These are phyloP conservation scores for Struthidea cinerea DNA, from an alignment of 2,113 vertebrate species.

Conservation along the genomic window DNA sequence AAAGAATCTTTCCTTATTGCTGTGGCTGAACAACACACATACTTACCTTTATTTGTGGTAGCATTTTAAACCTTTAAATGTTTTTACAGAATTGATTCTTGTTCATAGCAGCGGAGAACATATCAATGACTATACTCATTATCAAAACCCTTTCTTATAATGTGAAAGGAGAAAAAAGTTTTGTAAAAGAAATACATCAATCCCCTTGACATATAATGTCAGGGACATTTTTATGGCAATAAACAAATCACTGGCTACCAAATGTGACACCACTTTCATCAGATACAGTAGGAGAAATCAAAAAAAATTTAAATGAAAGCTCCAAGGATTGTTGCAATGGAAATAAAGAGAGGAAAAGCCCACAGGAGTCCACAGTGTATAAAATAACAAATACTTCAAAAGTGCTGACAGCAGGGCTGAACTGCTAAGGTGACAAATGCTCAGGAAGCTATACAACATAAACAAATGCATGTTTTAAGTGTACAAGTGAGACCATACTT, in stretches of 20 bases:
- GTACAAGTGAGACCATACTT: neutral
- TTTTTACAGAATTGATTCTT: neutral
- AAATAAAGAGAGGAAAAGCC: conserved; percentile 19
- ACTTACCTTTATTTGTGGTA: neutral
- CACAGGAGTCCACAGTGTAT: neutral
- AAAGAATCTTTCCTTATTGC: neutral
- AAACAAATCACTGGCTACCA: neutral
- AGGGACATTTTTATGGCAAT: neutral
- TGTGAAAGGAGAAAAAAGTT: neutral
- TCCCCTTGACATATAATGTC: neutral
- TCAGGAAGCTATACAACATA: conserved; percentile 22
- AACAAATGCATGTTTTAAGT: conserved; percentile 4
- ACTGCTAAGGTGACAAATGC: conserved; percentile 11
- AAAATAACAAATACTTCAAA: conserved; percentile 46
- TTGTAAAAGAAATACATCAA: neutral
- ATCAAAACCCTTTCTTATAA: neutral
- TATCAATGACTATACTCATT: neutral
- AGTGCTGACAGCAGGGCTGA: conserved; percentile 41
- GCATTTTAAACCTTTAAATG: neutral
- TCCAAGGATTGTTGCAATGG: neutral
- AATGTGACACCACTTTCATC: neutral
- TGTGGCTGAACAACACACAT: neutral
- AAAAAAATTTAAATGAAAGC: conserved; percentile 30
- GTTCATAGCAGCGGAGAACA: neutral
- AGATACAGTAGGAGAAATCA: neutral